Conservation (phyloP, 1,140 invertebrate species). For the Stratiolaelaps scimitus region DNA sequence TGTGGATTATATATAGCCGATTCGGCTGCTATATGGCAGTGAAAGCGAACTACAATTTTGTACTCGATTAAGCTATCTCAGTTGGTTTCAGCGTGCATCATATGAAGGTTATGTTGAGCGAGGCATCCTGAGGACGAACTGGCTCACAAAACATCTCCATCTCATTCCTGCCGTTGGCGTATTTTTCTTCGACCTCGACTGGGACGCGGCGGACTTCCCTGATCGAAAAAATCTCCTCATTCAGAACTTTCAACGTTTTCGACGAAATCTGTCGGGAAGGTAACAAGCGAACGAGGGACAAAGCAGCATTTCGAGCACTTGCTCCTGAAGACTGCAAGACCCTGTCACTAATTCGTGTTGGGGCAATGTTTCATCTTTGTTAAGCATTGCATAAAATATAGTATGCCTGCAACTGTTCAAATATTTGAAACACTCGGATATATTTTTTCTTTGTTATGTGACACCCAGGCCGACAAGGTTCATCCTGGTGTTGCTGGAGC, state of each 20-base stretch:
- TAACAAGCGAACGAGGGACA: too few relatives aligned
- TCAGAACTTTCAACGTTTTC: conserved; percentile 55
- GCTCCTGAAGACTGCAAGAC: too few relatives aligned
- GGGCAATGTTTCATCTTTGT: not conserved
- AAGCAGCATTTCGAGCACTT: too few relatives aligned
- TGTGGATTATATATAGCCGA: too few relatives aligned
- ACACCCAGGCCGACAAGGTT: too few relatives aligned
- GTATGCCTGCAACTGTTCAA: too few relatives aligned
- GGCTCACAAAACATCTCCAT: conserved; percentile 86
- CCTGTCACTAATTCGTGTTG: too few relatives aligned
- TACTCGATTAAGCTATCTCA: not conserved
- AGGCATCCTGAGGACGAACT: conserved; percentile 85
- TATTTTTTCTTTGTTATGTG: too few relatives aligned
- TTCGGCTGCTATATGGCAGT: not conserved
- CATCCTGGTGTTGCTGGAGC: too few relatives aligned
- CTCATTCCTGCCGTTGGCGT: conserved; percentile 81
- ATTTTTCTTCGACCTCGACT: conserved; percentile 90
- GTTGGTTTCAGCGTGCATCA: conserved; percentile 63
- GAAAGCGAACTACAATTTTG: not conserved
- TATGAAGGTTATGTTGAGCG: conserved; percentile 94
- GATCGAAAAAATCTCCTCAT: conserved; percentile 43
- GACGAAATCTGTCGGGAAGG: conserved; percentile 68
- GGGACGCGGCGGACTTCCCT: conserved; percentile 84
- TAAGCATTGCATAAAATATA: too few relatives aligned
- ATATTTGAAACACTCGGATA: too few relatives aligned